A percentile compares a stretch with the other conserved stretches of the same genome.
Conservation (phyloP, 2,113 vertebrate genomes). For the Coreoperca whiteheadi region DNA sequence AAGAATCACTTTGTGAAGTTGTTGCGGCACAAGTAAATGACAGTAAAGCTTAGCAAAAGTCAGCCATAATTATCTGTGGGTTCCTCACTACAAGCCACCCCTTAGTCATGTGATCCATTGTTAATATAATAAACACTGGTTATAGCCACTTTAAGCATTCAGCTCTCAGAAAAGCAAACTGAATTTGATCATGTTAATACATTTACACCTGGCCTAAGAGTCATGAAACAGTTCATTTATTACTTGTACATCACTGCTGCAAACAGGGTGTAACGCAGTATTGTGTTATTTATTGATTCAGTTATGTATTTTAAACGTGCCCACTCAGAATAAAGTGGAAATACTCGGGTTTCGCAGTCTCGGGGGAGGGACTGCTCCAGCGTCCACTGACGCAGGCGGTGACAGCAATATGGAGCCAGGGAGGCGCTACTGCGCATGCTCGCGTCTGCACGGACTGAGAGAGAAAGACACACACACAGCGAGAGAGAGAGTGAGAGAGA, state of each 20-base stretch:
- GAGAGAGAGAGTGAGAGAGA: slow-evolving; percentile 22
- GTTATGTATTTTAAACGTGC: not conserved
- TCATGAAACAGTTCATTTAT: not conserved
- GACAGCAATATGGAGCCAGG: slow-evolving; percentile 74
- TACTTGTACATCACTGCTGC: not conserved
- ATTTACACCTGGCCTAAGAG: not conserved
- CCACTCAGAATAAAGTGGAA: slow-evolving; percentile 26
- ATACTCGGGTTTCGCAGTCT: slow-evolving; percentile 50
- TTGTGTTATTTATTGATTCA: not conserved
- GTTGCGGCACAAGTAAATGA: no score
- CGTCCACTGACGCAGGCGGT: slow-evolving; percentile 75
- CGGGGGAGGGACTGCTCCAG: slow-evolving; percentile 59
- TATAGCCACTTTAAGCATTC: not conserved
- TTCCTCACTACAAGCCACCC: not conserved
- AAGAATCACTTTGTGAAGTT: not conserved
- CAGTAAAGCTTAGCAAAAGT: not conserved
- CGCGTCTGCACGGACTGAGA: slow-evolving; percentile 54
- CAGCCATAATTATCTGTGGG: not conserved
- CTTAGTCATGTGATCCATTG: not conserved
- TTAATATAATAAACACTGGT: not conserved
- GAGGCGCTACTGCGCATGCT: slow-evolving; percentile 80
- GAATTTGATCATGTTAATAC: not conserved
- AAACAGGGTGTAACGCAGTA: not conserved
- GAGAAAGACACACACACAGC: slow-evolving; percentile 19
- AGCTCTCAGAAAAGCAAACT: not conserved